Conservation (phyloP, 2,113 vertebrate species). For the Aptenodytes patagonicus region DNA sequence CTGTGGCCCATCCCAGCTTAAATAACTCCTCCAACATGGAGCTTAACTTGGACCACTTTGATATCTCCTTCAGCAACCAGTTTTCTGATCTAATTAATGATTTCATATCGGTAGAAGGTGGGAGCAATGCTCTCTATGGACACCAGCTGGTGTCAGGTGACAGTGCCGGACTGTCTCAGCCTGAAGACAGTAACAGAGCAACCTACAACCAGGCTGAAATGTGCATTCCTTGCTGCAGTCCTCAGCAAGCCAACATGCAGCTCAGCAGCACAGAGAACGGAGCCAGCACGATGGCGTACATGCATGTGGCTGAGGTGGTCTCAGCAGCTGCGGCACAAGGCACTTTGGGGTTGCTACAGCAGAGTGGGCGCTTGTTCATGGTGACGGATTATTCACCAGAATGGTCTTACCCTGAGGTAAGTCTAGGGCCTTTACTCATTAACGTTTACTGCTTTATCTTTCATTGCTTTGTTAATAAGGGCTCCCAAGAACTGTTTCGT, state of each 20-base stretch:
- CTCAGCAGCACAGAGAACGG: constrained; percentile 79
- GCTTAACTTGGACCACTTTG: constrained; percentile 98
- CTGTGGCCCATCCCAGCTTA: constrained; percentile 84
- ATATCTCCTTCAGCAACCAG: constrained; percentile 99
- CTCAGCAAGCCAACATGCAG: constrained; percentile 83
- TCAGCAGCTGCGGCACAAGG: constrained; percentile 89
- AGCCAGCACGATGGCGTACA: constrained; percentile 89
- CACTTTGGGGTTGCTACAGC: constrained; percentile 93
- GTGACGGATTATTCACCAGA: constrained; percentile 99
- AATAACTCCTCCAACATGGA: constrained; percentile 87
- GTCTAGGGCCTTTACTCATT: constrained; percentile 13
- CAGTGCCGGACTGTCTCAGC: constrained; percentile 79
- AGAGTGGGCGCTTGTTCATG: constrained; percentile 94
- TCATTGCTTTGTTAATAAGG: background rate
- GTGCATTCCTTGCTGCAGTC: constrained; percentile 97
- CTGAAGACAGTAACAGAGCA: constrained; percentile 80
- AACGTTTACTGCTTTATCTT: background rate
- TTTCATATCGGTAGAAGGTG: constrained; percentile 96
- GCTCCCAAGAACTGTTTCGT: background rate
- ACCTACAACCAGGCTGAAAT: constrained; percentile 90
- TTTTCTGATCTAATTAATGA: constrained; percentile 99
- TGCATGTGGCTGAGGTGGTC: constrained; percentile 97
- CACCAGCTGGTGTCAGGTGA: constrained; percentile 90
- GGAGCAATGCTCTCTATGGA: constrained; percentile 85
- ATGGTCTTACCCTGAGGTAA: constrained; percentile 99